Percentiles rank a stretch among this genome's conserved stretches.
Evolutionary conservation across 2,113 vertebrate genomes (phyloP).

Genomic region (Fukomys damarensis): DNA sequence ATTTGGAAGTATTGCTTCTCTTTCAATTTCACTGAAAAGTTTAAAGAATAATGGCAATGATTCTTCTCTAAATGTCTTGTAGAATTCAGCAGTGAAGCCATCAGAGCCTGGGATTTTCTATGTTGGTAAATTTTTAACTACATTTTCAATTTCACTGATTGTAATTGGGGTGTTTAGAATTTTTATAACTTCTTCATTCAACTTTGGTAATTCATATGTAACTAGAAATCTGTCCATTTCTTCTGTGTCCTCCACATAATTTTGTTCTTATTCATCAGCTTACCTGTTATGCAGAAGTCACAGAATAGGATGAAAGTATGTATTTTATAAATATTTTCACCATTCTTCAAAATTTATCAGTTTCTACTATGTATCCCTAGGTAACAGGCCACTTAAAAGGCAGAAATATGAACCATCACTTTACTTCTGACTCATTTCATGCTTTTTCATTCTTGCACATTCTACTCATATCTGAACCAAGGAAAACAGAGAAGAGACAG

Average conservation of each 20-base stretch:
- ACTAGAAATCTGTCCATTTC: too few species aligned
- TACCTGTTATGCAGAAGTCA: background rate
- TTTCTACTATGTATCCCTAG: background rate
- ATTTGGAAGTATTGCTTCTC: too few species aligned
- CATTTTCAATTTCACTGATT: too few species aligned
- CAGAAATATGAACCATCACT: background rate
- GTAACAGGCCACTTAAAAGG: background rate
- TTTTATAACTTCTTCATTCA: too few species aligned
- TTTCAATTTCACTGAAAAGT: too few species aligned
- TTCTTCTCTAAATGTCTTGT: too few species aligned
- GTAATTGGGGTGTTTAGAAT: too few species aligned
- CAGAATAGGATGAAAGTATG: background rate
- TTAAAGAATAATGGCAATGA: too few species aligned
- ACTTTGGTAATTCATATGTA: too few species aligned
- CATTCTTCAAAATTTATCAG: background rate
- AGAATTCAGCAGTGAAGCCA: too few species aligned
- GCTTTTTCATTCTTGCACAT: background rate
- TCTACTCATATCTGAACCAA: background rate
- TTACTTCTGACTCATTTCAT: background rate
- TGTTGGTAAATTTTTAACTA: too few species aligned
- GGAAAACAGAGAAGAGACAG: background rate
- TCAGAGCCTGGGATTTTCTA: too few species aligned
- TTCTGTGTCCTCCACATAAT: background rate
- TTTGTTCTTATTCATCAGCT: conserved; percentile 35
- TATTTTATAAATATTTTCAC: conserved; percentile 11